Conservation (phyloP, 2,797 vertebrate genomes). For the Mormyrops boulengeri region DNA sequence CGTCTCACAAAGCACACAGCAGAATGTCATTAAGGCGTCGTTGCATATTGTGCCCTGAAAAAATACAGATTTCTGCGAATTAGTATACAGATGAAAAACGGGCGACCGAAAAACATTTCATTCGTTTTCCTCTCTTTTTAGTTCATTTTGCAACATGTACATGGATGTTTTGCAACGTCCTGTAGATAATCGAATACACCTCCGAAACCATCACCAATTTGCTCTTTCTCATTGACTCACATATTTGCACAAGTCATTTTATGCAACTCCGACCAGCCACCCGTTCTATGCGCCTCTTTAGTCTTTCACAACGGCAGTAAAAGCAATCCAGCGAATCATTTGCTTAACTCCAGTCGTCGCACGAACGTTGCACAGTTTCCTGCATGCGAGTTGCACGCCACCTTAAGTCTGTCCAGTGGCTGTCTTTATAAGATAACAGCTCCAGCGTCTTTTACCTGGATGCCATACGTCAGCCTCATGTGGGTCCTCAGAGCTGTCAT, state of each 20-base stretch:
- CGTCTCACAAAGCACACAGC: slow-evolving; percentile 61
- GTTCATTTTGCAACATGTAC: background rate
- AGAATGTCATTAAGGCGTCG: slow-evolving; percentile 63
- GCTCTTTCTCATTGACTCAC: background rate
- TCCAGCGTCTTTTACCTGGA: slow-evolving; percentile 49
- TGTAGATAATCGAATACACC: background rate
- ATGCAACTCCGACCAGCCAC: background rate
- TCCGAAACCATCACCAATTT: background rate
- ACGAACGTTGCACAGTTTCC: background rate
- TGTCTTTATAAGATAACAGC: background rate
- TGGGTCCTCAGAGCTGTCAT: slow-evolving; percentile 70
- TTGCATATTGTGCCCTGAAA: slow-evolving; percentile 68
- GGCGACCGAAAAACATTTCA: background rate
- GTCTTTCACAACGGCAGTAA: background rate
- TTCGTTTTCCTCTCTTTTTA: background rate
- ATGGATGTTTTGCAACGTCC: background rate
- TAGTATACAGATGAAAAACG: background rate
- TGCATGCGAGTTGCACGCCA: background rate
- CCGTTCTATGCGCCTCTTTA: background rate
- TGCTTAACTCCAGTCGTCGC: background rate
- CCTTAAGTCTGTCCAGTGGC: background rate
- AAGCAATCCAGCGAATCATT: background rate
- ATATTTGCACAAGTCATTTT: background rate
- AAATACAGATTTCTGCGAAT: slow-evolving; percentile 15
- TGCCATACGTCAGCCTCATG: slow-evolving; percentile 76